Evolutionary conservation across 1,140 invertebrate genomes (phyloP).

Genomic region (Dendrolimus punctatus): DNA sequence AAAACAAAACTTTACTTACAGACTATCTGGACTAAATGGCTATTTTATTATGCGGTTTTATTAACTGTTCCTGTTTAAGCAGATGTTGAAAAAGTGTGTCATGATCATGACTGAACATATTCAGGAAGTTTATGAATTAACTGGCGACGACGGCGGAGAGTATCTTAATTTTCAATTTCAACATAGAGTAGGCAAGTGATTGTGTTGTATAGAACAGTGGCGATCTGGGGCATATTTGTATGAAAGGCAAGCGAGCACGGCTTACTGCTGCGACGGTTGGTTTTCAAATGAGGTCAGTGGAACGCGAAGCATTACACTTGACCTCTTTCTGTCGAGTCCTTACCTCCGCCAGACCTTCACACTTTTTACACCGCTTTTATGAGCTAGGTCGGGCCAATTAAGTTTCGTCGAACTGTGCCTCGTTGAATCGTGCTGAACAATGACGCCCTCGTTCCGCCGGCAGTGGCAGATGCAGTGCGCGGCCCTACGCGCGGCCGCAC

Average conservation of each 20-base stretch:
- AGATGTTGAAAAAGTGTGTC: too few relatives aligned
- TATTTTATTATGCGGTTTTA: too few relatives aligned
- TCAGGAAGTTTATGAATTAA: neutral
- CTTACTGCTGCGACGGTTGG: constrained; percentile 33
- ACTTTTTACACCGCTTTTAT: constrained; percentile 68
- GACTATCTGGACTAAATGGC: too few relatives aligned
- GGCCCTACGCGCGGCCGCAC: constrained; percentile 24
- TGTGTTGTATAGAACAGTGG: constrained; percentile 21
- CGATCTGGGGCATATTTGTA: constrained; percentile 42
- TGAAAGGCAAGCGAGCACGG: constrained; percentile 50
- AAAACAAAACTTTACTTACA: too few relatives aligned
- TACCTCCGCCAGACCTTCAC: constrained; percentile 69
- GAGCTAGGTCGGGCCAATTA: constrained; percentile 68
- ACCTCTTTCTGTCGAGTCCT: constrained; percentile 68
- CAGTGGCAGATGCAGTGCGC: constrained; percentile 24
- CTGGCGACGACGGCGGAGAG: too few relatives aligned
- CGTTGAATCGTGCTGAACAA: constrained; percentile 29
- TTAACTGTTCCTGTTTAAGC: too few relatives aligned
- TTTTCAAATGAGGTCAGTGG: constrained; percentile 66
- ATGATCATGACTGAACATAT: too few relatives aligned
- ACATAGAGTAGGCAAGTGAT: constrained; percentile 3
- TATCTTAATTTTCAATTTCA: constrained; percentile 1
- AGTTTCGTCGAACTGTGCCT: constrained; percentile 41
- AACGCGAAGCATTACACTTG: constrained; percentile 68
- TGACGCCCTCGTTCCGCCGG: constrained; percentile 42